Conservation (phyloP, 30 jellyfish, hydroid and myxozoan species). For the Cassiopea xamachana region DNA sequence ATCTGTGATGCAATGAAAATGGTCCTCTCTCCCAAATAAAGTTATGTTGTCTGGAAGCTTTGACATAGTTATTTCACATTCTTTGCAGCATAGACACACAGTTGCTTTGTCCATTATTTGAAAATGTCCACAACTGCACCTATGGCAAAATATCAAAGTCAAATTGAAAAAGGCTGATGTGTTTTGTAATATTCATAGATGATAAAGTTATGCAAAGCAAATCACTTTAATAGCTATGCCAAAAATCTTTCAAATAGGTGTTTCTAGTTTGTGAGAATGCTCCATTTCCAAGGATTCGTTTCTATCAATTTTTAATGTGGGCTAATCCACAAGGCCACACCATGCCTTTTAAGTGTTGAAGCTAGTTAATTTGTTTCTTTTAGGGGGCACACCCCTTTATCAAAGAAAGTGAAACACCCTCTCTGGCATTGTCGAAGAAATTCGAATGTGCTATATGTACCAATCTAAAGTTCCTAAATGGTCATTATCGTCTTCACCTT, state of each 20-base stretch:
- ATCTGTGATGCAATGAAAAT: slow-evolving; percentile 43
- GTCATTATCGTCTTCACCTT: slow-evolving; percentile 26
- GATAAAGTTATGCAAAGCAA: slow-evolving; percentile 27
- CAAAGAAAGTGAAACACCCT: slow-evolving; percentile 15
- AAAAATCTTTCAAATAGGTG: slow-evolving; percentile 18
- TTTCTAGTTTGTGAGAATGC: slow-evolving; percentile 13
- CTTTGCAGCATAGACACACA: slow-evolving; percentile 43
- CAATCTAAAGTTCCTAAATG: slow-evolving; percentile 35
- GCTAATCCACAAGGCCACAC: background rate
- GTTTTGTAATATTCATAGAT: background rate
- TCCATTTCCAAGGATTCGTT: slow-evolving; percentile 14
- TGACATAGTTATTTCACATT: slow-evolving; percentile 28
- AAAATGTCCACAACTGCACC: slow-evolving; percentile 56
- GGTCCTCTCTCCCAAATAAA: slow-evolving; percentile 39
- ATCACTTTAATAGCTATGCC: slow-evolving; percentile 19
- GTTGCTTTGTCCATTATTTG: slow-evolving; percentile 26
- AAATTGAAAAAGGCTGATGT: slow-evolving; percentile 18
- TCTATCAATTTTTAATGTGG: background rate
- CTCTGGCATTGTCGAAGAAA: slow-evolving; percentile 3
- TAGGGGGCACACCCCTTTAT: slow-evolving; percentile 9
- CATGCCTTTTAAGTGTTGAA: no score
- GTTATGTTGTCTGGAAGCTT: slow-evolving; percentile 41
- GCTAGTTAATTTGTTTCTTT: background rate
- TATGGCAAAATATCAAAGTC: slow-evolving; percentile 37
- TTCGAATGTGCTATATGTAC: slow-evolving; percentile 14